Conservation (phyloP, 1,140 invertebrate species). For the Pseudomyrmex gracilis region DNA sequence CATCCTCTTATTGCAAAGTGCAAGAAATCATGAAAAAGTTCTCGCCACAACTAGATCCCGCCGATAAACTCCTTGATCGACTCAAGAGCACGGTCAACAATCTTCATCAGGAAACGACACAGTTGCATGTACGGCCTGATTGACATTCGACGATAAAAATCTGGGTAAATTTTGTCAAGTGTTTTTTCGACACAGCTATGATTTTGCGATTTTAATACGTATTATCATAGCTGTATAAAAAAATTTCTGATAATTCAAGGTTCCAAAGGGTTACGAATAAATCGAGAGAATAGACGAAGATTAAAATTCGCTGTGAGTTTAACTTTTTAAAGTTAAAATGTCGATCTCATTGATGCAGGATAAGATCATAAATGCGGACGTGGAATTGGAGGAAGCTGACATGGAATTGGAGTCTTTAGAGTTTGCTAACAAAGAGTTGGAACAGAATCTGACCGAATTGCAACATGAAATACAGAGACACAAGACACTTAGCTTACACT, state of each 20-base stretch:
- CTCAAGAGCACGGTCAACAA: slow-evolving; percentile 66
- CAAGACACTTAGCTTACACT: slow-evolving; percentile 72
- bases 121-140: slow-evolving; percentile 82
- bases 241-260: not conserved
- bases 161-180: slow-evolving; percentile 71
- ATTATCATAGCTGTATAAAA: not conserved
- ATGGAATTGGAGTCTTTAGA: slow-evolving; percentile 77
- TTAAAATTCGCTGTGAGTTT: not conserved
- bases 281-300: no score
- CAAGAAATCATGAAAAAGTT: slow-evolving; percentile 76
- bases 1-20: slow-evolving; percentile 72
- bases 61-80: slow-evolving; percentile 74
- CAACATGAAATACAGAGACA: slow-evolving; percentile 70
- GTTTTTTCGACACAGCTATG: slow-evolving; percentile 19
- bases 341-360: slow-evolving; percentile 69
- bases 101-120: slow-evolving; percentile 74
- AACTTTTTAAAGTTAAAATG: not conserved
- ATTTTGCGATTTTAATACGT: not conserved
- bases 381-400: slow-evolving; percentile 77
- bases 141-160: slow-evolving; percentile 73
- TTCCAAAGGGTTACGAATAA: not conserved
- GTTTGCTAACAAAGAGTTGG: slow-evolving; percentile 75
- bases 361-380: slow-evolving; percentile 80
- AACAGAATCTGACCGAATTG: slow-evolving; percentile 66
- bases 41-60: slow-evolving; percentile 72